Evolutionary conservation across 2,888 invertebrate genomes (phyloP).

Genomic region (Spisula solida): DNA sequence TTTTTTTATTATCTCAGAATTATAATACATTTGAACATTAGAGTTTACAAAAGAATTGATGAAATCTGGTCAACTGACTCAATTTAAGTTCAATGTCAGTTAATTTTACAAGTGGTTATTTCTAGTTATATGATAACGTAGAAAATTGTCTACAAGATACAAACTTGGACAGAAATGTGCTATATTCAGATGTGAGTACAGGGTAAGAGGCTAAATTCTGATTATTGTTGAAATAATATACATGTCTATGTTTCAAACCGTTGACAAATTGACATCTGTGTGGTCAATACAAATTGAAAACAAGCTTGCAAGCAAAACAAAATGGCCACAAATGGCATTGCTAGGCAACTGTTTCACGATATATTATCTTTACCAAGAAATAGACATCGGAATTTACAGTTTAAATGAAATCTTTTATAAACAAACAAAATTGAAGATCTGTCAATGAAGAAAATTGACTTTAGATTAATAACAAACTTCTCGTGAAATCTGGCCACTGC

Average conservation of each 20-base stretch:
- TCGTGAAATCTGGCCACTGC: background rate
- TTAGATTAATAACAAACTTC: too few species aligned
- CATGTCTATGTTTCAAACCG: background rate
- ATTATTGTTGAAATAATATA: background rate
- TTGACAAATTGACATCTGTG: background rate
- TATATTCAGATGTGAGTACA: background rate
- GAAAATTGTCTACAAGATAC: background rate
- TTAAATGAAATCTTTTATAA: too few species aligned
- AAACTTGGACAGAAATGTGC: background rate
- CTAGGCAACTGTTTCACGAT: too few species aligned
- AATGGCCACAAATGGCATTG: too few species aligned
- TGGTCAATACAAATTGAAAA: background rate
- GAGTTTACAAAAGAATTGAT: background rate
- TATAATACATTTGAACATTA: background rate
- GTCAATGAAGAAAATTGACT: too few species aligned
- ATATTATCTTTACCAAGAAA: too few species aligned
- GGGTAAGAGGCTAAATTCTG: background rate
- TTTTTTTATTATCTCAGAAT: background rate
- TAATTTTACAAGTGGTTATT: constrained; percentile 20
- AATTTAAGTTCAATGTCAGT: background rate
- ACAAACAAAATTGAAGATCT: too few species aligned
- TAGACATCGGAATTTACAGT: too few species aligned
- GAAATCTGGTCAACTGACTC: background rate
- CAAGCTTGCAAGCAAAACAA: background rate
- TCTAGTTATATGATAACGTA: background rate